These are phyloP conservation scores for Heliconius hewitsoni DNA, from an alignment of 1,140 invertebrate species.

Conservation along the genomic window DNA sequence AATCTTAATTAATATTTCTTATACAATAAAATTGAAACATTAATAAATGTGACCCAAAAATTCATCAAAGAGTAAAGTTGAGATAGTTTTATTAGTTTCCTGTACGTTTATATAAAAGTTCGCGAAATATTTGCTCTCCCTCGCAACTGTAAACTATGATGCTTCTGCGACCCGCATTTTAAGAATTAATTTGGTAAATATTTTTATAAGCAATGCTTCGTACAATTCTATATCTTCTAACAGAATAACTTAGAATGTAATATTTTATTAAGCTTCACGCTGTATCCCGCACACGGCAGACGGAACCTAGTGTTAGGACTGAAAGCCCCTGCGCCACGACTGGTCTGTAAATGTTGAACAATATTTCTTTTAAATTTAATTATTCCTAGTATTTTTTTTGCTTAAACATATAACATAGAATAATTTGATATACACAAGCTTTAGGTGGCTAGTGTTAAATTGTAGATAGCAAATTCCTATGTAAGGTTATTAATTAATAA, in stretches of 20 bases:
- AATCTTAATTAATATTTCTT: neutral
- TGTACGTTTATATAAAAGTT: constrained; percentile 33
- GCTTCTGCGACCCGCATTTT: constrained; percentile 14
- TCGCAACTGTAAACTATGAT: constrained; percentile 28
- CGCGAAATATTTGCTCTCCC: constrained; percentile 26
- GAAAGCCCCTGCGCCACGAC: no score
- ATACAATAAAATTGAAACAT: neutral
- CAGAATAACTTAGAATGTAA: neutral
- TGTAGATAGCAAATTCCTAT: no score
- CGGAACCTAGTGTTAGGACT: no score
- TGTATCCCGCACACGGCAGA: no score
- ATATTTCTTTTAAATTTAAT: no score
- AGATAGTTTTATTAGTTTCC: constrained; percentile 31
- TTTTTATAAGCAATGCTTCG: neutral
- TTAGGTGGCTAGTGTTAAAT: no score
- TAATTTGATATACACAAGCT: no score
- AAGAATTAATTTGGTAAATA: constrained; percentile 10
- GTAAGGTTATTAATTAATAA: no score
- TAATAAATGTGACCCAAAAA: constrained; percentile 26
- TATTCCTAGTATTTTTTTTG: no score
- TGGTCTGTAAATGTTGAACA: no score
- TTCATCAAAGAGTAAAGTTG: constrained; percentile 18
- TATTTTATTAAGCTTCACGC: neutral
- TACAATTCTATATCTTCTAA: neutral
- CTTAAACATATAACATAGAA: no score